These are phyloP conservation scores for Tortricodes alternella DNA, from an alignment of 2,888 invertebrate species.

Conservation along the genomic window DNA sequence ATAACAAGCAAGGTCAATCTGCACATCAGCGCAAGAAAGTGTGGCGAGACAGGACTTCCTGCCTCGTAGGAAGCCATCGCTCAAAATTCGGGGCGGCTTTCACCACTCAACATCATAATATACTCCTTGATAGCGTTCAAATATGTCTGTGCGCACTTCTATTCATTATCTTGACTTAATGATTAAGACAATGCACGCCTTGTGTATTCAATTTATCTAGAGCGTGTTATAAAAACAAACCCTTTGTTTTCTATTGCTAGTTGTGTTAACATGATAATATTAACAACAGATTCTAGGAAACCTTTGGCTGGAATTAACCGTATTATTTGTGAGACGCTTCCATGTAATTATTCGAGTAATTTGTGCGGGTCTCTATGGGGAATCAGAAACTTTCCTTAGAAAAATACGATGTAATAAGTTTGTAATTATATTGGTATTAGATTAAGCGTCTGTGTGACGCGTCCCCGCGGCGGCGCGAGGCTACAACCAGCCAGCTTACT, in stretches of 20 bases:
- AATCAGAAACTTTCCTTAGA: neutral
- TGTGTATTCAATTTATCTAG: neutral
- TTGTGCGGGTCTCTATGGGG: neutral
- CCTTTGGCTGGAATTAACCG: neutral
- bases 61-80: neutral
- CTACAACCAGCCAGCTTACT: too few species aligned
- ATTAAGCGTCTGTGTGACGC: neutral
- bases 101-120: neutral
- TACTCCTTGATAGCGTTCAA: too few species aligned
- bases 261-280: neutral
- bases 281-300: neutral
- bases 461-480: neutral
- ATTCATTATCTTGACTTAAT: conserved; percentile 3
- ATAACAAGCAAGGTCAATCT: neutral
- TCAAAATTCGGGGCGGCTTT: neutral
- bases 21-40: neutral
- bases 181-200: neutral
- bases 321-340: neutral
- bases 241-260: neutral
- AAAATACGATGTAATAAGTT: neutral
- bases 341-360: conserved; percentile 1
- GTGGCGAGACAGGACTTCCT: neutral
- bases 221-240: neutral
- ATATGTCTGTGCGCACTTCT: neutral
- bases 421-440: neutral